Evolutionary conservation across 1,140 invertebrate genomes (phyloP).

Genomic region (Acromyrmex echinatior): DNA sequence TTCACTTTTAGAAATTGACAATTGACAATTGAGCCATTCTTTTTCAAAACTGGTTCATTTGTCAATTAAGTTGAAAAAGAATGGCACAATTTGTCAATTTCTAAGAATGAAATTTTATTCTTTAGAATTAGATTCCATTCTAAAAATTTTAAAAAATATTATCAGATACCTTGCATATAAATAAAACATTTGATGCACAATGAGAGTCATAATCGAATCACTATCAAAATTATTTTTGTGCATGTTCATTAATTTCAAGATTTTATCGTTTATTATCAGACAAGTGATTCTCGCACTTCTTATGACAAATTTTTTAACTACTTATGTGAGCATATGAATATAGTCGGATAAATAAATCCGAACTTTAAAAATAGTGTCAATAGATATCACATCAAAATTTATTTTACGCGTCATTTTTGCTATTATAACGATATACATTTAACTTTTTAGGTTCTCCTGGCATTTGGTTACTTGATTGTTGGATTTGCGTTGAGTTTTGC

Average conservation of each 20-base stretch:
- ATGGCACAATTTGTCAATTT: no score
- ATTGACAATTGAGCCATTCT: no score
- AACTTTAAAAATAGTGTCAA: constrained; percentile 7
- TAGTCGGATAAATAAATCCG: not conserved
- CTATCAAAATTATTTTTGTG: not conserved
- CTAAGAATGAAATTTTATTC: no score
- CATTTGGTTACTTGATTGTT: constrained; percentile 87
- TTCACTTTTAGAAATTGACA: no score
- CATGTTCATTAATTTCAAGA: not conserved
- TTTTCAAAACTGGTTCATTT: no score
- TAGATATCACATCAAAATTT: constrained; percentile 50
- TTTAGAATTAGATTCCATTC: no score
- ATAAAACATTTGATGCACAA: not conserved
- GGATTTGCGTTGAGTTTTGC: constrained; percentile 88
- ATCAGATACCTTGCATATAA: not conserved
- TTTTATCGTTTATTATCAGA: not conserved
- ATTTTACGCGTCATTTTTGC: constrained; percentile 60
- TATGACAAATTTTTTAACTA: not conserved
- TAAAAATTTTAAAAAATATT: no score
- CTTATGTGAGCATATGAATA: not conserved
- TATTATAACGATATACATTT: constrained; percentile 74
- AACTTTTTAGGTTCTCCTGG: constrained; percentile 84
- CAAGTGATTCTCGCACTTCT: not conserved
- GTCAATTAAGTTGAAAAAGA: no score
- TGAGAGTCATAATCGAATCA: not conserved